Evolutionary conservation across 2,113 vertebrate species (phyloP), one percentile per base, ranked within the genome.

Genomic region (Rallus limicola): DNA sequence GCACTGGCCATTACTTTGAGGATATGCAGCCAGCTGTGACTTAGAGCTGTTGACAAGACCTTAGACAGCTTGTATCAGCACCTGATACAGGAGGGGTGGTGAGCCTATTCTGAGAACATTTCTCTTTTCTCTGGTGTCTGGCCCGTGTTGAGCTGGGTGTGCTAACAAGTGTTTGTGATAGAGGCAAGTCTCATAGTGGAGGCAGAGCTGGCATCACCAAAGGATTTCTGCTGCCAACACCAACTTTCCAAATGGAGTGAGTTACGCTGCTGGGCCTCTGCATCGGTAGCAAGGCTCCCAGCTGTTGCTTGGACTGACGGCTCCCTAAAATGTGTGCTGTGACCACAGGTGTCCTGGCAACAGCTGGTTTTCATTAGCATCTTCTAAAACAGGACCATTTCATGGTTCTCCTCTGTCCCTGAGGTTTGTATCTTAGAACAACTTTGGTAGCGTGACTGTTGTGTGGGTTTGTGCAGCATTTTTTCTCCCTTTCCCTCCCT

Each of bases 21-120:
- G 34, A 65, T 86, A 33, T 93, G 36, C 52, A 52, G 81, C 65
- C 83, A 64, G 42, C 81, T 82, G 58, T 58, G 52, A 20, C 48
- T 84, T 68, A 25, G 20, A 87, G 77, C 62, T 96, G 94, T 89
- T 95, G 96, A 96, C 94, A 85, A 71, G 84, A 82, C 33, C 81
- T 82, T 86, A 85, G 62, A 85, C 77, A 87, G 58, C 44, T 82
- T 92, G 29, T 92, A 31, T 69, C 78, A 87, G 65, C 74, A 50
- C 81, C 70, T 92, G 95, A 93, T 92, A 91, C 2, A 68, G 74
- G 26, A 89, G 53, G 71, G 75, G 38, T 52, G 65, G 13, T 68
- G 80, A 86, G 63, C 86, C 42, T 84, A 1, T 63, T 60, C 74
- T 64, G 83, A 91, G 72, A 71, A 75, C 1, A 2, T 83, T 90